These are phyloP conservation scores for Sitophilus oryzae DNA, from an alignment of 1,140 invertebrate genomes.

Conservation along the genomic window DNA sequence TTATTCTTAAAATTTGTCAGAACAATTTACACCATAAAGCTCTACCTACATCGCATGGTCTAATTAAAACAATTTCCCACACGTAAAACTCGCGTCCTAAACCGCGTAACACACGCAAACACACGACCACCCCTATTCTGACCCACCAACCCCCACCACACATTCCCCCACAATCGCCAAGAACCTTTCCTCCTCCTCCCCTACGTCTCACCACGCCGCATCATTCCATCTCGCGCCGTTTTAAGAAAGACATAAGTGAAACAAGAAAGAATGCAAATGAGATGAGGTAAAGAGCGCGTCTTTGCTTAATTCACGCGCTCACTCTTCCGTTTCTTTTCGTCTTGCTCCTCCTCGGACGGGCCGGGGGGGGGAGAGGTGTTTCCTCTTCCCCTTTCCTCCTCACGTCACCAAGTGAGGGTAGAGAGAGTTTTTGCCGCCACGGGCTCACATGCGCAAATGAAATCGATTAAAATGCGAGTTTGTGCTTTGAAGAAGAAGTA, in stretches of 20 bases:
- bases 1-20: no score
- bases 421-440: constrained; percentile 45
- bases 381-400: constrained; percentile 13
- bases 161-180: not conserved
- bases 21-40: not conserved
- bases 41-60: not conserved
- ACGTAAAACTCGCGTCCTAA: constrained; percentile 2
- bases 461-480: constrained; percentile 46
- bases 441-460: constrained; percentile 46
- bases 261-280: constrained; percentile 43
- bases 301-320: constrained; percentile 44
- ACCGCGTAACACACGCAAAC: constrained; percentile 17
- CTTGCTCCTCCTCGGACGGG: constrained; percentile 19
- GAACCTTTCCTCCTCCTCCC: constrained; percentile 2
- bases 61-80: not conserved
- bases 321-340: constrained; percentile 43
- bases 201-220: not conserved
- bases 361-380: constrained; percentile 16
- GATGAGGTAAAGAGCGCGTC: constrained; percentile 42
- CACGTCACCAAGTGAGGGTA: constrained; percentile 36
- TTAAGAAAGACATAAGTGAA: constrained; percentile 37
- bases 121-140: constrained; percentile 8
- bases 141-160: not conserved
- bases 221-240: constrained; percentile 16
- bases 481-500: constrained; percentile 45